Conservation (phyloP, 1,140 invertebrate genomes). For the Campoletis sonorensis region DNA sequence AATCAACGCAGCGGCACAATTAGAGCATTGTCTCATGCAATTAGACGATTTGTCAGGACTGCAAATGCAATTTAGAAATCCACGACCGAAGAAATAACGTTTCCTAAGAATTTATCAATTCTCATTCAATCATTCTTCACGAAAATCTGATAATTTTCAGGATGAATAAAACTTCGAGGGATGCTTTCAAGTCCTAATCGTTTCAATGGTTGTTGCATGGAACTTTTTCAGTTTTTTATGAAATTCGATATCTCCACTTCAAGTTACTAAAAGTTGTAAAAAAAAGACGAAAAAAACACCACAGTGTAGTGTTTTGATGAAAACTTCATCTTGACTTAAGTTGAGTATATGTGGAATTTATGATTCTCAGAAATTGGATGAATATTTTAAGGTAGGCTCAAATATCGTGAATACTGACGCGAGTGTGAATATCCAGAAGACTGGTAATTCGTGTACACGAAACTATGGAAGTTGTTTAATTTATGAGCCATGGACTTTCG, state of each 20-base stretch:
- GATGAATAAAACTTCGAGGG: too few relatives aligned
- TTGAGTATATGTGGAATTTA: background rate
- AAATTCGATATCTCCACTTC: background rate
- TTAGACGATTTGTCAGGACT: background rate
- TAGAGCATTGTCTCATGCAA: background rate
- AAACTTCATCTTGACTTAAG: background rate
- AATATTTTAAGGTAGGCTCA: background rate
- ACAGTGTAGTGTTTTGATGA: background rate
- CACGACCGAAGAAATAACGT: background rate
- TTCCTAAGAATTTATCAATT: background rate
- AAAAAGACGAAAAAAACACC: background rate
- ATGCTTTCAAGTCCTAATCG: too few relatives aligned
- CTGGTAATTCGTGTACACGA: background rate
- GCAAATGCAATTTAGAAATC: background rate
- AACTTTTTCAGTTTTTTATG: too few relatives aligned
- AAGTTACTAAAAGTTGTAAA: too few relatives aligned
- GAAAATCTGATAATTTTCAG: too few relatives aligned
- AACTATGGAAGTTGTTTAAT: background rate
- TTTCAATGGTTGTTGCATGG: too few relatives aligned
- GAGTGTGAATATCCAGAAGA: background rate
- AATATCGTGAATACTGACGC: too few relatives aligned
- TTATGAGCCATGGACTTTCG: constrained; percentile 17
- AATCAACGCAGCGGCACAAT: background rate
- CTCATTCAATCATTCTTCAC: background rate
- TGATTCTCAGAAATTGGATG: background rate